Base-by-base conservation (phyloP, 2,113 vertebrate genomes). In the Glareola pratincola region DNA sequence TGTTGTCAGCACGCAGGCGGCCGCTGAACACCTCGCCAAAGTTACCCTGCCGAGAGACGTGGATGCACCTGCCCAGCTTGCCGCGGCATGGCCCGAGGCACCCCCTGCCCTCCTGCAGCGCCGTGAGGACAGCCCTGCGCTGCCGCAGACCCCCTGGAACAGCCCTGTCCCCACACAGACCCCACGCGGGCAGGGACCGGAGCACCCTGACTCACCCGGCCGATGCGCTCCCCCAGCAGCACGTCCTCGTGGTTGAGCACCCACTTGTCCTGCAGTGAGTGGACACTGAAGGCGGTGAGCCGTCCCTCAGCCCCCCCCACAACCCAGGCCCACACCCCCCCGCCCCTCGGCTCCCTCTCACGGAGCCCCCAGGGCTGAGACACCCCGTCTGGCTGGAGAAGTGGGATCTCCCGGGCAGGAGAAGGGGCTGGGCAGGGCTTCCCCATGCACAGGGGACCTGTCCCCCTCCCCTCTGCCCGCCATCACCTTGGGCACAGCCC, bases 11-110 rank as follows among this genome's bases (percentile, higher is more conserved):
- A 11, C 97, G 98, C 76, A 99, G 97, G 11, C 98, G 98, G 18
- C 99, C 99, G 0, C 98, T 99, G 98, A 99, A 99, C 86, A 99
- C 99, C 84, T 99, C 99, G 4, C 99, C 99, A 83, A 99, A 99
- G 97, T 99, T 99, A 17, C 99, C 99, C 99, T 99, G 98, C 19
- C 29, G 0, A 63, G 3, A 75, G 36, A 66, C 24, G 71, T 1
- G 3, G 57, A 37, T 27, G 45, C n/a, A 43, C 17, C 0, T 3
- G 17, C 39, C 54, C n/a, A 54, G 77, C 22, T 59, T n/a, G 54
- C 30, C 2, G 0, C 2, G 1, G 45, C 1, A 0, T 3, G 22
- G n/a, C 69, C 74, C 8, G 1, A 47, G 48, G 60, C 27, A 88
- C 6, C 6, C 47, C 62, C 36, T n/a, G 62, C 12, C 37, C 41